Conservation (phyloP, 2,113 vertebrate species). For the Neoarius graeffei region DNA sequence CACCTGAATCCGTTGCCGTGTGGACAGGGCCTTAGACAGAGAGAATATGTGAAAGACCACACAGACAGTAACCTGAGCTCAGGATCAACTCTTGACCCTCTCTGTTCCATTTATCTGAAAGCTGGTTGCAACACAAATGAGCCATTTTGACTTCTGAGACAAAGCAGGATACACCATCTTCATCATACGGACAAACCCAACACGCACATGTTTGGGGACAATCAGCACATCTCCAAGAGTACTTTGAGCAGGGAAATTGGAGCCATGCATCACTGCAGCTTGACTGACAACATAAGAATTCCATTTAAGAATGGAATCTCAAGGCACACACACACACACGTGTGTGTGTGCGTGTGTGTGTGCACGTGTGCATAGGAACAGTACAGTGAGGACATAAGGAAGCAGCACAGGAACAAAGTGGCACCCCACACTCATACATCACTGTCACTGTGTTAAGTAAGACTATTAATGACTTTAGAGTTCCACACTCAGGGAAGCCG, state of each 20-base stretch:
- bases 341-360: conserved; percentile 35
- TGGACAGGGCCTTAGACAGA: background rate
- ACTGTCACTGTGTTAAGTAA: conserved; percentile 20
- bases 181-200: background rate
- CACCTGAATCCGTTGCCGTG: too few relatives aligned
- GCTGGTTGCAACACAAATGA: background rate
- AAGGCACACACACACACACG: conserved; percentile 24
- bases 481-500: background rate
- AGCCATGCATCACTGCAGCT: conserved; percentile 65
- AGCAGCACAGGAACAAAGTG: background rate
- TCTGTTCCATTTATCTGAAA: background rate
- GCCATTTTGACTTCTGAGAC: background rate
- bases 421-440: conserved; percentile 14
- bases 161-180: background rate
- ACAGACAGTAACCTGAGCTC: background rate
- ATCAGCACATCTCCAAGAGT: background rate
- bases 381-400: background rate
- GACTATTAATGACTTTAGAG: conserved; percentile 22
- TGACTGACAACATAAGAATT: conserved; percentile 67
- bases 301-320: conserved; percentile 60
- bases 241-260: conserved; percentile 58
- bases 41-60: background rate
- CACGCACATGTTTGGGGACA: background rate
- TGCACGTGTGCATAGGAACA: background rate
- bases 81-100: background rate